phyloP scores from a whole-genome alignment of 2,797 vertebrate genomes.

The Sardinella longiceps region DNA sequence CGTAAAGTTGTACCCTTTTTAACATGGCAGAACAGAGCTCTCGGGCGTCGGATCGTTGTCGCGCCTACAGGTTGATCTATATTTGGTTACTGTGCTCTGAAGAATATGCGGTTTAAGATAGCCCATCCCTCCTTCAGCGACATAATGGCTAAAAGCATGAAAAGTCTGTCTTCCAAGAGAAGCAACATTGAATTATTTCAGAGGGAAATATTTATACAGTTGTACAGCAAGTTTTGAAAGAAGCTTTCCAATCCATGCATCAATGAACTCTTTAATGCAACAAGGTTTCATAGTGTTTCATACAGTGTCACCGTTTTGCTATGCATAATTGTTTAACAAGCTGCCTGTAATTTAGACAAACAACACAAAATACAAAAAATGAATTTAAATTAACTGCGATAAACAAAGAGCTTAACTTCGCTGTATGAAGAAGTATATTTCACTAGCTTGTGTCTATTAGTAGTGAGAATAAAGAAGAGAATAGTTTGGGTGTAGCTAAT shows the following conservation, averaged over 20 bases:
- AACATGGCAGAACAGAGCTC: neutral
- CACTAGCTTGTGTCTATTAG: neutral
- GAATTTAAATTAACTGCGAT: neutral
- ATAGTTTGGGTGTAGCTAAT: neutral
- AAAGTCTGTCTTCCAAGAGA: neutral
- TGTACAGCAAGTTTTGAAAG: too few species aligned
- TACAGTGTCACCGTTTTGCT: neutral
- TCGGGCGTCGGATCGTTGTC: neutral
- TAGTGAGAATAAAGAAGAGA: neutral
- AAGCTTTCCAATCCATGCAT: neutral
- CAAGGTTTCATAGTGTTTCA: neutral
- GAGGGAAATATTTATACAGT: neutral
- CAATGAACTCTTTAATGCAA: neutral
- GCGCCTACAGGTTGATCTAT: slow-evolving; percentile 33
- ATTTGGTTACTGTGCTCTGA: slow-evolving; percentile 47
- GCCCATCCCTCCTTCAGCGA: neutral
- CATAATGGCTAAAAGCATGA: neutral
- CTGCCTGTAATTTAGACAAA: neutral
- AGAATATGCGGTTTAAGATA: slow-evolving; percentile 39
- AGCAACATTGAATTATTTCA: neutral
- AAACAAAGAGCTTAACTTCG: neutral
- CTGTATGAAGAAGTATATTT: neutral
- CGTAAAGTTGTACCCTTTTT: slow-evolving; percentile 30
- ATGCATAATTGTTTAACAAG: neutral
- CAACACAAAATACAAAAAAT: neutral